phyloP scores from a whole-genome alignment of 2,113 vertebrate species.

The Octodon degus region DNA sequence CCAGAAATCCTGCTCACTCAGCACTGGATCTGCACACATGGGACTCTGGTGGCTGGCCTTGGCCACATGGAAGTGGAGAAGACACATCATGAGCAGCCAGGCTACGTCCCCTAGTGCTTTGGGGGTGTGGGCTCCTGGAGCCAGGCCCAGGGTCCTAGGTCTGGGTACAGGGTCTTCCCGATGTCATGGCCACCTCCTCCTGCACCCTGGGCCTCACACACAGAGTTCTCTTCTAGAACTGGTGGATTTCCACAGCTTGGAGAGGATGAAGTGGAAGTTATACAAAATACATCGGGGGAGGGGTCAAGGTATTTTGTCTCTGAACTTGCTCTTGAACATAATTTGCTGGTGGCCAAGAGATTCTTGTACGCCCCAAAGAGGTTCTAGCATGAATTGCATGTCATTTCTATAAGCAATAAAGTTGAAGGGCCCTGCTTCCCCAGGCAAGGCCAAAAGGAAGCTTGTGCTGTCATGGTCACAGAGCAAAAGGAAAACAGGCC shows the following conservation, averaged over 20 bases:
- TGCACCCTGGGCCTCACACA: not conserved
- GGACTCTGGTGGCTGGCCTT: not conserved
- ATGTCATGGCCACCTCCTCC: not conserved
- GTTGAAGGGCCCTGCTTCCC: not conserved
- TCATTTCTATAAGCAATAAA: not conserved
- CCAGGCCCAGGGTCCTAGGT: not conserved
- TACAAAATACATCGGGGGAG: rapidly evolving
- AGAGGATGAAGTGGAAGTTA: not conserved
- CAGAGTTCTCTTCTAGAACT: not conserved
- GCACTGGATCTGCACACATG: rapidly evolving
- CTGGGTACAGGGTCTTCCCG: not conserved
- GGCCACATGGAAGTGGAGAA: not conserved
- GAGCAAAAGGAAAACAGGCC: rapidly evolving
- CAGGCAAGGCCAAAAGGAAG: no score
- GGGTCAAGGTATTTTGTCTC: not conserved
- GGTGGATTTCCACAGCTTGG: not conserved
- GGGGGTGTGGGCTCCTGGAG: not conserved
- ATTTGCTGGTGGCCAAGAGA: not conserved
- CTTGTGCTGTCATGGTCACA: rapidly evolving
- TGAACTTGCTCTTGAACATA: not conserved
- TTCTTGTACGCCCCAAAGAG: not conserved
- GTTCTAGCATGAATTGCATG: not conserved
- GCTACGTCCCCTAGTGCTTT: not conserved
- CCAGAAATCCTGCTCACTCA: not conserved
- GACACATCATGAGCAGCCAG: not conserved